phyloP scores from a whole-genome alignment of 2,113 vertebrate genomes.

The Xenopus laevis region DNA sequence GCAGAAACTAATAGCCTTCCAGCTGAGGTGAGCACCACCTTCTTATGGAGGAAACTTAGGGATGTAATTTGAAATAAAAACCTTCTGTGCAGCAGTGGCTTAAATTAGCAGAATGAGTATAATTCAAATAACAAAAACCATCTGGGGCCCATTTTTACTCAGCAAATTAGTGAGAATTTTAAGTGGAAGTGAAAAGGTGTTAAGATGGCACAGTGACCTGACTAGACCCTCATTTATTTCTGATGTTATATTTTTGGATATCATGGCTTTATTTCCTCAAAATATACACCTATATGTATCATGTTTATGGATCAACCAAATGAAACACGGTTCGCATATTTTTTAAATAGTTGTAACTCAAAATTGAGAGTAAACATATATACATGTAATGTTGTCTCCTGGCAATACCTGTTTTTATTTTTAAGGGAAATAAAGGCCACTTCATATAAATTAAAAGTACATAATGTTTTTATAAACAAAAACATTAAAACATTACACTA shows the following conservation, averaged over 20 bases:
- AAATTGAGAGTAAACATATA: too few species aligned
- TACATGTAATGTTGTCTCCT: too few species aligned
- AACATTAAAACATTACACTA: too few species aligned
- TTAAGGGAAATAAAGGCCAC: too few species aligned
- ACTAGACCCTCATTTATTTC: slow-evolving; percentile 52
- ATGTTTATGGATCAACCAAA: too few species aligned
- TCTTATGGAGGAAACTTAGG: slow-evolving; percentile 59
- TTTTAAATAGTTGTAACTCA: too few species aligned
- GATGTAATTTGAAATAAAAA: slow-evolving; percentile 58
- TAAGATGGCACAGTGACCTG: slow-evolving; percentile 53
- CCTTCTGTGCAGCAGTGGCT: slow-evolving; percentile 60
- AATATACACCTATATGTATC: too few species aligned
- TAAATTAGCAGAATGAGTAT: slow-evolving; percentile 62
- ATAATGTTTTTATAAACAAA: too few species aligned
- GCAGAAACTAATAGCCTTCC: slow-evolving; percentile 66
- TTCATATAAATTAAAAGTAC: too few species aligned
- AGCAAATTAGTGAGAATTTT: slow-evolving; percentile 59
- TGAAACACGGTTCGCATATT: too few species aligned
- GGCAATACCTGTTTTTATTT: too few species aligned
- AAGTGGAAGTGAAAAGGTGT: slow-evolving; percentile 56
- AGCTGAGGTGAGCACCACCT: slow-evolving; percentile 59
- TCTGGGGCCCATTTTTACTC: slow-evolving; percentile 52
- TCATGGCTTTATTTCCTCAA: too few species aligned
- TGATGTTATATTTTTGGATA: slow-evolving; percentile 49
- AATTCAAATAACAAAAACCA: slow-evolving; percentile 58